Percentiles rank a stretch among this genome's conserved stretches.
phyloP scores from a whole-genome alignment of 2,113 vertebrate genomes.

The Paedocypris sp. region DNA sequence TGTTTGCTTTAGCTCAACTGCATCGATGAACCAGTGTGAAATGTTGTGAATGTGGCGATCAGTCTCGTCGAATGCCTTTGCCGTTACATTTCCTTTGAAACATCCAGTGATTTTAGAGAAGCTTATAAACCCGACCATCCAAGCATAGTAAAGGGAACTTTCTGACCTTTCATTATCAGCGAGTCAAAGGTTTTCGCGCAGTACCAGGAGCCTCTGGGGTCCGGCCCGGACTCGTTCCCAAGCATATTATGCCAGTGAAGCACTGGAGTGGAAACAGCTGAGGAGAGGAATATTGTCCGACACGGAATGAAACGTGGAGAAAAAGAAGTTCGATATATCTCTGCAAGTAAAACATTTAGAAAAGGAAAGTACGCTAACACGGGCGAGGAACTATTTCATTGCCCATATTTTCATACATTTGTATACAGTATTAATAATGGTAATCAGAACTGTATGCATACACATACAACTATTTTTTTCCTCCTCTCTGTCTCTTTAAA shows the following conservation, averaged over 20 bases:
- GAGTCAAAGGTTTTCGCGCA: conserved; percentile 17
- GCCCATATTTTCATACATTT: no score
- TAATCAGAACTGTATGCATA: no score
- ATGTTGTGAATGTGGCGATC: neutral
- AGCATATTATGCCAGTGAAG: neutral
- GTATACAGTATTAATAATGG: no score
- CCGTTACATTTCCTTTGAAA: neutral
- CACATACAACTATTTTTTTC: no score
- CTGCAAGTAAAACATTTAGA: no score
- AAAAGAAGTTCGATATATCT: no score
- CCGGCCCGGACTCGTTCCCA: neutral
- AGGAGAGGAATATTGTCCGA: neutral
- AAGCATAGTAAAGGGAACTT: conserved; percentile 1
- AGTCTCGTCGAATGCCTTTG: neutral
- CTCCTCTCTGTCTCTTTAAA: no score
- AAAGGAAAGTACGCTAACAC: no score
- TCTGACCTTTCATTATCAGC: conserved; percentile 24
- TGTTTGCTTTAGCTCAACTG: no score
- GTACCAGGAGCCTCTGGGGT: neutral
- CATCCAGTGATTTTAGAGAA: neutral
- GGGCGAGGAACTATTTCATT: no score
- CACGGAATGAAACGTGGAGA: no score
- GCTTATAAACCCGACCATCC: neutral
- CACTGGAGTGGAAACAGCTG: conserved; percentile 7
- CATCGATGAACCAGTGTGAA: no score